phyloP scores from a whole-genome alignment of 2,888 invertebrate genomes.

The Thereva nobilitata region DNA sequence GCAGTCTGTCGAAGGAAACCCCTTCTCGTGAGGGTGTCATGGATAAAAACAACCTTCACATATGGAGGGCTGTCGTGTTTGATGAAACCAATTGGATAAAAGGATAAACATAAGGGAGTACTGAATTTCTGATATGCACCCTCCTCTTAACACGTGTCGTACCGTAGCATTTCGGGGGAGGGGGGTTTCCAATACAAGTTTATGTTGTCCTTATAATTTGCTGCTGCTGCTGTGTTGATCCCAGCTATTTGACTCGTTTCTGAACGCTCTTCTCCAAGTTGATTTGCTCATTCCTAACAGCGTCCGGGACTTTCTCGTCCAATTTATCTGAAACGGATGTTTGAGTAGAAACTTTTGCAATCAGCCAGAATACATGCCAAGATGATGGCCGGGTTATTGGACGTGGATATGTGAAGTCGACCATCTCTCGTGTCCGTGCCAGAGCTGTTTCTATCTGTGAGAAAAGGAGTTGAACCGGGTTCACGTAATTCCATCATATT shows the following conservation, averaged over 20 bases:
- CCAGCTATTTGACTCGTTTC: conserved; percentile 24
- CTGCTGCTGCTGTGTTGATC: conserved; percentile 5
- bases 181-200: too few species aligned
- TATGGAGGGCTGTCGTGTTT: too few species aligned
- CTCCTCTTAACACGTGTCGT: neutral
- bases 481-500: conserved; percentile 34
- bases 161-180: too few species aligned
- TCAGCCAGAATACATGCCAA: conserved; percentile 28
- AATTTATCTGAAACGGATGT: conserved; percentile 37
- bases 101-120: conserved; percentile 21
- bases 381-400: conserved; percentile 13
- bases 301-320: conserved; percentile 1
- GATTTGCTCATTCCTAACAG: conserved; percentile 12
- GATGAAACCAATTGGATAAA: conserved; percentile 28
- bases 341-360: conserved; percentile 37
- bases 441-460: neutral
- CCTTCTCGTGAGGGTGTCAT: too few species aligned
- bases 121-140: conserved; percentile 31
- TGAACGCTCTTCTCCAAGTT: conserved; percentile 19
- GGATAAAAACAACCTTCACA: neutral
- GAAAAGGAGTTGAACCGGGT: neutral
- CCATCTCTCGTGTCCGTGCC: neutral
- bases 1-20: neutral
- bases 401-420: neutral
- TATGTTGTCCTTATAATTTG: too few species aligned